Conservation (phyloP, 1,140 invertebrate genomes). For the Drosophila ironensis region DNA sequence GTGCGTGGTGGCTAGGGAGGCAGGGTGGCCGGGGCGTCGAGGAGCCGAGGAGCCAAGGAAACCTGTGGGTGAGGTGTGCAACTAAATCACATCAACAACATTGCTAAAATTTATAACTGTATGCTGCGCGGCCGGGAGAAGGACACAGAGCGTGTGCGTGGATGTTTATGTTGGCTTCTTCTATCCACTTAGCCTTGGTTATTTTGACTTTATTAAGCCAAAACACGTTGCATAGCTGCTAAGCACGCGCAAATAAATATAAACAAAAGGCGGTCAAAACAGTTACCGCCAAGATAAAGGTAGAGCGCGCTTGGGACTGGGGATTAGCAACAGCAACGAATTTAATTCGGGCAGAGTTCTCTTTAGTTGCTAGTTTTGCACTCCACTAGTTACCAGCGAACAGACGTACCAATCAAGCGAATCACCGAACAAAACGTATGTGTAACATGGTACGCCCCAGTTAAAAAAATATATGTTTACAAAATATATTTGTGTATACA, state of each 20-base stretch:
- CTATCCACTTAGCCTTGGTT: slow-evolving; percentile 73
- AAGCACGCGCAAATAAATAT: slow-evolving; percentile 72
- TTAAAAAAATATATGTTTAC: too few relatives aligned
- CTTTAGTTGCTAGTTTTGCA: too few relatives aligned
- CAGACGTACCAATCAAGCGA: too few relatives aligned
- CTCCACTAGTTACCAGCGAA: too few relatives aligned
- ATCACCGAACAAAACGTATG: too few relatives aligned
- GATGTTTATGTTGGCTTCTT: slow-evolving; percentile 70
- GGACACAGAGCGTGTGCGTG: slow-evolving; percentile 13
- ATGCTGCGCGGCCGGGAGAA: slow-evolving; percentile 2
- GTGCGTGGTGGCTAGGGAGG: too few relatives aligned
- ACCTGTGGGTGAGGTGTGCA: slow-evolving; percentile 68
- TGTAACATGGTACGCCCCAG: too few relatives aligned
- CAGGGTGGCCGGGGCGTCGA: slow-evolving; percentile 5
- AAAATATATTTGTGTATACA: too few relatives aligned
- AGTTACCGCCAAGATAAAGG: background rate
- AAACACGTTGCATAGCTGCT: slow-evolving; percentile 74
- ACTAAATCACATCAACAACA: slow-evolving; percentile 78
- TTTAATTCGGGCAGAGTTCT: background rate
- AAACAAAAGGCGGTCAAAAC: slow-evolving; percentile 39
- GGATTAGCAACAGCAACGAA: background rate
- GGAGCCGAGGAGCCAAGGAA: background rate
- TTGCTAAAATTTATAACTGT: slow-evolving; percentile 76
- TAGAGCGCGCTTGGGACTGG: background rate
- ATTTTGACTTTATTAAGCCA: slow-evolving; percentile 79